Conservation (phyloP, 2,113 vertebrate genomes). For the Cephalopterus ornatus region DNA sequence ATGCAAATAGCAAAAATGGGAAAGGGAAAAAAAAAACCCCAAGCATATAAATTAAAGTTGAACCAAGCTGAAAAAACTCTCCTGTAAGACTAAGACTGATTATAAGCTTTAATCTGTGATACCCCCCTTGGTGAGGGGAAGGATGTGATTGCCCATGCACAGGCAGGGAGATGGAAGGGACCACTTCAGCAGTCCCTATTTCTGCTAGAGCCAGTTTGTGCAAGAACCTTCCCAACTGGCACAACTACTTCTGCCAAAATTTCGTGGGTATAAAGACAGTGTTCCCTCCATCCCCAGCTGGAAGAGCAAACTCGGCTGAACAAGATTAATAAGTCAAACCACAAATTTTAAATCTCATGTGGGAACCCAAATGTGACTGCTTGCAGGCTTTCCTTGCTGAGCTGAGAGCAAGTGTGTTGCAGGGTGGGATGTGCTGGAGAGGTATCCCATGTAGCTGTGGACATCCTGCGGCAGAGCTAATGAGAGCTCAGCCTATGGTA, state of each 20-base stretch:
- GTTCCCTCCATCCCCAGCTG: not conserved
- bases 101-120: not conserved
- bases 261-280: not conserved
- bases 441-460: rapidly evolving
- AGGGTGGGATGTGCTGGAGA: not conserved
- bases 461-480: not conserved
- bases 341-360: not conserved
- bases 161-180: not conserved
- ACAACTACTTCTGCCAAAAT: not conserved
- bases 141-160: rapidly evolving
- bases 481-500: rapidly evolving
- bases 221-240: not conserved
- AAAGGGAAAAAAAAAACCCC: not conserved
- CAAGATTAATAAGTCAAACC: not conserved
- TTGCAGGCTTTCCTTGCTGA: not conserved
- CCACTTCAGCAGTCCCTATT: not conserved
- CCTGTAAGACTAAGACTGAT: not conserved
- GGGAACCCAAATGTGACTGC: not conserved
- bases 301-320: not conserved
- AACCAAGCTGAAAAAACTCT: not conserved
- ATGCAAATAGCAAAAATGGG: not conserved
- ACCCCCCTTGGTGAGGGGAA: not conserved
- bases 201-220: not conserved
- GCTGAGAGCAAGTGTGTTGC: not conserved
- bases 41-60: not conserved